Percentiles rank a stretch among this genome's conserved stretches.
Evolutionary conservation across 37 sponge, comb jelly and placozoan species (phyloP).

Genomic region (Ianthella basta): DNA sequence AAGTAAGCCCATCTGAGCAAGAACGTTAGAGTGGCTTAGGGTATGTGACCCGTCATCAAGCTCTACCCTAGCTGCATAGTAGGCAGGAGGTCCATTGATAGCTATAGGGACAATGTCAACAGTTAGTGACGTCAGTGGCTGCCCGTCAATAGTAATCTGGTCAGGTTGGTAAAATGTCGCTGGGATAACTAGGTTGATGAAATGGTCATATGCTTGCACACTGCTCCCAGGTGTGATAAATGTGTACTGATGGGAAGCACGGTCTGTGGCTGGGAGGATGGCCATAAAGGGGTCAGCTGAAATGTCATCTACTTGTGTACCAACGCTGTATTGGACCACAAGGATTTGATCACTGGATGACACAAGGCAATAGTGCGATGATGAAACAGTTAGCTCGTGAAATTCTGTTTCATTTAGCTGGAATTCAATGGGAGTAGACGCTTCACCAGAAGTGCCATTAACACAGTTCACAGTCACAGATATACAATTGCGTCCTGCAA

Average conservation of each 20-base stretch:
- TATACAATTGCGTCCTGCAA: constrained; percentile 13
- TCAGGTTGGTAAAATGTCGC: neutral
- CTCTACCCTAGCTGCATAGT: neutral
- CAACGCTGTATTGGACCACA: constrained; percentile 26
- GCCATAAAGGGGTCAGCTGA: constrained; percentile 26
- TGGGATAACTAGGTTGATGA: constrained; percentile 15
- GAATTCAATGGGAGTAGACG: neutral
- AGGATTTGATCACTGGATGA: constrained; percentile 8
- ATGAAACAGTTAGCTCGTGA: neutral
- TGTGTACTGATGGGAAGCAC: neutral
- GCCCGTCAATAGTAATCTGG: neutral
- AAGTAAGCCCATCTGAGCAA: neutral
- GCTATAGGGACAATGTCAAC: neutral
- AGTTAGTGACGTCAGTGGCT: neutral
- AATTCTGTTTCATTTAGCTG: neutral
- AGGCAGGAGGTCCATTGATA: neutral
- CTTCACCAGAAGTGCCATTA: constrained; percentile 1
- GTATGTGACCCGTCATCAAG: constrained; percentile 4
- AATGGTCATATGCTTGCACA: neutral
- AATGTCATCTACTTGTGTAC: constrained; percentile 4
- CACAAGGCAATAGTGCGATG: constrained; percentile 1
- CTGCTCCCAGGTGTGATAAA: constrained; percentile 1
- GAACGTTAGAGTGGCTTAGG: neutral
- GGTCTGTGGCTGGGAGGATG: constrained; percentile 10
- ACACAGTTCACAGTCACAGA: neutral